These are phyloP conservation scores for Rhingia rostrata DNA, from an alignment of 2,888 invertebrate genomes.

Conservation along the genomic window DNA sequence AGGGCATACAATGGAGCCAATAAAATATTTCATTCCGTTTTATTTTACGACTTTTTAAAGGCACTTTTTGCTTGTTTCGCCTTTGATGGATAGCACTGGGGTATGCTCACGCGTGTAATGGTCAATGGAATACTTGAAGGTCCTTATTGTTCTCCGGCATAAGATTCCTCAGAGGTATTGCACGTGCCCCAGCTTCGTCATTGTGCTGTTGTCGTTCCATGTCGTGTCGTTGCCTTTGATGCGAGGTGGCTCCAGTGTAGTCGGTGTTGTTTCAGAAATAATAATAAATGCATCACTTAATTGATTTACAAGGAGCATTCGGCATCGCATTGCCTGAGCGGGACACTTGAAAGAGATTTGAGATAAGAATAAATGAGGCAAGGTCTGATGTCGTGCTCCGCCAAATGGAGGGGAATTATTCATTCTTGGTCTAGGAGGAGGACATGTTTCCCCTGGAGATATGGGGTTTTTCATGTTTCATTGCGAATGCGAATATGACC, in stretches of 20 bases:
- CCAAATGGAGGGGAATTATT: conserved; percentile 36
- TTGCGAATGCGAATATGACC: background rate
- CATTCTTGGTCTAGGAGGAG: conserved; percentile 30
- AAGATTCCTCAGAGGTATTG: conserved; percentile 48
- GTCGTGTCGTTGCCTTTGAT: conserved; percentile 9
- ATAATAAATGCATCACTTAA: conserved; percentile 65
- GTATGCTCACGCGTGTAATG: conserved; percentile 39
- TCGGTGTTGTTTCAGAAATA: conserved; percentile 22
- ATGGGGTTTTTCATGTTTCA: background rate
- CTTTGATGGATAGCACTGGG: conserved; percentile 50
- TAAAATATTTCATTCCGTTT: conserved; percentile 48
- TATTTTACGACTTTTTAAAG: conserved; percentile 29
- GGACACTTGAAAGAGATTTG: conserved; percentile 51
- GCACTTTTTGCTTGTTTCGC: background rate
- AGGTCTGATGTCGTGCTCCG: conserved; percentile 19
- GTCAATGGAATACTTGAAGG: conserved; percentile 71
- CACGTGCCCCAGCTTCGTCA: conserved; percentile 44
- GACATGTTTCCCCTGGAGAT: conserved; percentile 25
- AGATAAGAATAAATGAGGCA: conserved; percentile 59
- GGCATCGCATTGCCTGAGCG: conserved; percentile 2
- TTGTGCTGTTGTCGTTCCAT: conserved; percentile 4
- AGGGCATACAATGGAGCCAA: conserved; percentile 48
- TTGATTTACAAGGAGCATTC: conserved; percentile 59
- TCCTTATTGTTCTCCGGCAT: conserved; percentile 58
- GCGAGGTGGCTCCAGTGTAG: conserved; percentile 3